Conservation (phyloP, 2,888 invertebrate species). For the Lithophane socia region DNA sequence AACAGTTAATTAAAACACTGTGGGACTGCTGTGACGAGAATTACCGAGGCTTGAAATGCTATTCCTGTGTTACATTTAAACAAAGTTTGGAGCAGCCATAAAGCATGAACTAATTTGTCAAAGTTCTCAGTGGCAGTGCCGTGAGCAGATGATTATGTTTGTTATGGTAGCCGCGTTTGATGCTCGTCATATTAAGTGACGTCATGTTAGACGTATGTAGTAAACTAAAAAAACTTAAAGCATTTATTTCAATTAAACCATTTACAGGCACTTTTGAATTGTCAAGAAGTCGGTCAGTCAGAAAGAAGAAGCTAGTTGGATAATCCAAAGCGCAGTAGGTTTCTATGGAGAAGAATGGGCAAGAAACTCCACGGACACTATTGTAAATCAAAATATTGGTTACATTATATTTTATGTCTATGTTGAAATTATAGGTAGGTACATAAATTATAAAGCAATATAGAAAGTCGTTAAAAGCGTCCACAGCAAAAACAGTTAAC, state of each 20-base stretch:
- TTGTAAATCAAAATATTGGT: too few relatives aligned
- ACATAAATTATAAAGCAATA: too few relatives aligned
- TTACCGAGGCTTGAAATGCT: conserved; percentile 62
- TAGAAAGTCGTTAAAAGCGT: not conserved
- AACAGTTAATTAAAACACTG: conserved; percentile 45
- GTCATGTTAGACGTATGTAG: not conserved
- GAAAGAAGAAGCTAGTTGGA: not conserved
- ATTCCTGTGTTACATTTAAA: conserved; percentile 70
- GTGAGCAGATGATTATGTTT: conserved; percentile 65
- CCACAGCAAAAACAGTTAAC: not conserved
- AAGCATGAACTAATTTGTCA: conserved; percentile 87
- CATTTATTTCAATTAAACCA: not conserved
- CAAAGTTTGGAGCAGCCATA: conserved; percentile 80
- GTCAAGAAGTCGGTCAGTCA: not conserved
- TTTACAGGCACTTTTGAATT: not conserved
- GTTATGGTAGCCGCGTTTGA: conserved; percentile 58
- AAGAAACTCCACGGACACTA: too few relatives aligned
- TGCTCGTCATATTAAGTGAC: not conserved
- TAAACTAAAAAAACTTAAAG: not conserved
- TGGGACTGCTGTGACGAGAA: conserved; percentile 53
- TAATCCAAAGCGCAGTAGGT: not conserved
- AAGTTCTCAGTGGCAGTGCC: conserved; percentile 78
- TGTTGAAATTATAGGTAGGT: too few relatives aligned
- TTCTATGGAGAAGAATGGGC: not conserved
- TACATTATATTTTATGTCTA: too few relatives aligned